A percentile compares a stretch with the other conserved stretches of the same genome.
Conservation (phyloP, 2,797 vertebrate species). For the Molossus alvarezi region DNA sequence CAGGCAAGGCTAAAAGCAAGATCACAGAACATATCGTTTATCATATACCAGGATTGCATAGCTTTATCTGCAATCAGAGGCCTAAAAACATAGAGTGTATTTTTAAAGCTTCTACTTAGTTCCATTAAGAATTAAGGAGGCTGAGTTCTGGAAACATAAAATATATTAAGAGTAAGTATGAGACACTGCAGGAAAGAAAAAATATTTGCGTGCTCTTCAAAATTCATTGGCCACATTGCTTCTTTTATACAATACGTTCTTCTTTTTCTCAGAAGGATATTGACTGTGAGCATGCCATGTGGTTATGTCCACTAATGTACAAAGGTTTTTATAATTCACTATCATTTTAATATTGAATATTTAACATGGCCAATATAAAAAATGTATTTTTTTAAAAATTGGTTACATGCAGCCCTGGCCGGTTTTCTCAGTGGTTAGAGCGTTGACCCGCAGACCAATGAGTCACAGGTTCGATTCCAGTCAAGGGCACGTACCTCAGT, state of each 20-base stretch:
- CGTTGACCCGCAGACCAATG: too few relatives aligned
- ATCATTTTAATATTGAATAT: constrained; percentile 36
- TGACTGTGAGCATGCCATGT: neutral
- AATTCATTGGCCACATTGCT: neutral
- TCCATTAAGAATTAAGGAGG: constrained; percentile 53
- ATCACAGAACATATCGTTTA: constrained; percentile 7
- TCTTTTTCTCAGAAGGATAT: neutral
- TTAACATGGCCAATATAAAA: neutral
- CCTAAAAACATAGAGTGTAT: constrained; percentile 5
- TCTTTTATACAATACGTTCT: neutral
- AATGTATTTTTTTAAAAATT: neutral
- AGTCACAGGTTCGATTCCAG: too few relatives aligned
- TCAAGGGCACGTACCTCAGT: too few relatives aligned
- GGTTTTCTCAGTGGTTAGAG: too few relatives aligned
- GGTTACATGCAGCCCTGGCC: neutral
- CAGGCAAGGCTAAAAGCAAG: constrained; percentile 52
- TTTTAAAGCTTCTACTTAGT: neutral
- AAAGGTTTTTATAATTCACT: neutral
- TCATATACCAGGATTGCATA: neutral
- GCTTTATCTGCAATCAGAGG: neutral
- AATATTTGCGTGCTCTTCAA: neutral
- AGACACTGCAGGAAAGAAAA: neutral
- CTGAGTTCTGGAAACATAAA: constrained; percentile 25
- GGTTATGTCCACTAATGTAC: neutral
- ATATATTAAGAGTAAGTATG: neutral